Conservation (phyloP, 2,797 vertebrate species). For the Pseudotriccus pelzelni region DNA sequence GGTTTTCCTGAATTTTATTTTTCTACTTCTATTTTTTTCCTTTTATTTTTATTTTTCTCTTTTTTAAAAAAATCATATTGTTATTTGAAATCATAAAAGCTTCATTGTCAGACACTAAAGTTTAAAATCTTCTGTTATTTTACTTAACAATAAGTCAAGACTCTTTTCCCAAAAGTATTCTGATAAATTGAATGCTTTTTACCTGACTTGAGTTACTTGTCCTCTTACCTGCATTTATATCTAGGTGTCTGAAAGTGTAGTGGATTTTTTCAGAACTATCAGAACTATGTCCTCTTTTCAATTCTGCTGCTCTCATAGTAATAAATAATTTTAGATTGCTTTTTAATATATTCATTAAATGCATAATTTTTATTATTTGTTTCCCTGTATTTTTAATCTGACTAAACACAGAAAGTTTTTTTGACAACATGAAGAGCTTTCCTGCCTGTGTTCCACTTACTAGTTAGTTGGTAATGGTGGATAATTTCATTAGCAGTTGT, state of each 20-base stretch:
- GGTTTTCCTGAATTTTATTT: neutral
- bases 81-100: neutral
- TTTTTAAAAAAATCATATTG: neutral
- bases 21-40: neutral
- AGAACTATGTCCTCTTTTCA: neutral
- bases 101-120: neutral
- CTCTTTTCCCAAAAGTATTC: neutral
- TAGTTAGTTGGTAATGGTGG: neutral
- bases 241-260: neutral
- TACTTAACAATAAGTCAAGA: neutral
- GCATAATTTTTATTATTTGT: neutral
- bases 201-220: neutral
- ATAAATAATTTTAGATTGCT: neutral
- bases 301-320: neutral
- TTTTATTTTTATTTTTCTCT: neutral
- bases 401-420: neutral
- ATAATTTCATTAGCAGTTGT: neutral
- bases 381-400: neutral
- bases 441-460: neutral
- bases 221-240: neutral
- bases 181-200: neutral
- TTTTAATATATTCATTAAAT: neutral
- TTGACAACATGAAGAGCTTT: neutral
- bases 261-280: neutral
- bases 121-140: neutral